Percentiles rank a stretch among this genome's conserved stretches.
Evolutionary conservation across 2,113 vertebrate genomes (phyloP).

Genomic region (Anguilla rostrata): DNA sequence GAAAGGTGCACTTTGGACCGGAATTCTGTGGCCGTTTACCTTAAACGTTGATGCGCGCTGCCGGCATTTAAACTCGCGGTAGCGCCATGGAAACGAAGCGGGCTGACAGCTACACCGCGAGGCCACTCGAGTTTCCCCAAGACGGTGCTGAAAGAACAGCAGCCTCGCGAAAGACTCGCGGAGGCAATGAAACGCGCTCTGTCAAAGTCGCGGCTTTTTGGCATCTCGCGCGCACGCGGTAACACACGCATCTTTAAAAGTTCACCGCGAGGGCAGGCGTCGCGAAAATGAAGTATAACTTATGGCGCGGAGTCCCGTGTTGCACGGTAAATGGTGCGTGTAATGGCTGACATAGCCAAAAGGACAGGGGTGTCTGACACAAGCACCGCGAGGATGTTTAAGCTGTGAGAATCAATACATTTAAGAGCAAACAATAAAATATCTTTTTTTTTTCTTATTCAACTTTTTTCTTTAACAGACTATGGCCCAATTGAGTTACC

Average conservation of each 20-base stretch:
- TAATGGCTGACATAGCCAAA: conserved; percentile 47
- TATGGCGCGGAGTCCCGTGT: conserved; percentile 29
- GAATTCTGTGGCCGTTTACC: neutral
- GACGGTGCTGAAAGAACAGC: neutral
- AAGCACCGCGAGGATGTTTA: conserved; percentile 5
- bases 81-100: neutral
- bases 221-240: neutral
- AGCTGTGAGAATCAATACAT: conserved; percentile 20
- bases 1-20: neutral
- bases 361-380: conserved; percentile 6
- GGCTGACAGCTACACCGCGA: neutral
- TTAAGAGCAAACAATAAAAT: neutral
- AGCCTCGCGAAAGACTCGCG: neutral
- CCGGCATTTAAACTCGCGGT: neutral
- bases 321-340: conserved; percentile 50
- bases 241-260: conserved; percentile 8
- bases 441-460: neutral
- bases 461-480: conserved; percentile 35
- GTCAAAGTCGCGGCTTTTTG: neutral
- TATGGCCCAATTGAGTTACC: neutral
- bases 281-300: conserved; percentile 49
- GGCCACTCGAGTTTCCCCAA: neutral
- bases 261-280: conserved; percentile 55
- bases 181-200: neutral
- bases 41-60: neutral